Evolutionary conservation across 1,140 invertebrate species (phyloP), one percentile per base, ranked within the genome.

Genomic region (Cydia pomonella): DNA sequence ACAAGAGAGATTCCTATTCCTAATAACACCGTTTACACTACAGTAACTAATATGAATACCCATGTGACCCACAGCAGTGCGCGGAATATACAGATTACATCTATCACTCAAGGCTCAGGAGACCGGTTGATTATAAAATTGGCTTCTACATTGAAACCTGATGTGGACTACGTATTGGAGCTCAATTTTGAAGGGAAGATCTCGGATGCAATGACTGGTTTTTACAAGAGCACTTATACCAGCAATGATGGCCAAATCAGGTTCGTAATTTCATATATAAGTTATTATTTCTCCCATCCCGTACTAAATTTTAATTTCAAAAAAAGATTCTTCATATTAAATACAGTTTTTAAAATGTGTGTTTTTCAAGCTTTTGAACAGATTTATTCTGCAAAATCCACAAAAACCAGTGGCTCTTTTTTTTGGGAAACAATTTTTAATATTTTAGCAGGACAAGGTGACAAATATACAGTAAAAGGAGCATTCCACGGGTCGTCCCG

Each of bases 181-280:
- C 86, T 96, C 41, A 77, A 83, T 0, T 96, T 95, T 79, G 86
- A 80, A 2, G 95, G 95, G 73, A 76, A 82, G 1, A 93, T 96
- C 74, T 92, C 93, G 27, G 93, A 95, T 74, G 94, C 95, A 3
- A 93, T 96, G 85, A 94, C 94, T 63, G 97, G 97, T 13, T 98
- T 98, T 88, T 98, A 98, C 84, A 95, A 95, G 76, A 97, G 96
- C 83, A 95, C 92, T 9, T 98, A 98, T 82, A 90, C 86, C 27
- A 91, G 94, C 69, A 84, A 80, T 71, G 73, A 86, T 85, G 76
- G 84, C 87, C 75, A 88, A 80, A 75, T 88, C 76, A 87, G 90
- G 92, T 88, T 79, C 87, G 82, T 93, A 6, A 18, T 69, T 18
- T 69, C 3, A 59, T 59, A 23, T 59, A 9, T 23, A 59, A 18